These are phyloP conservation scores for Habroteleia sp. DNA, from an alignment of 2,888 invertebrate species.

Conservation along the genomic window DNA sequence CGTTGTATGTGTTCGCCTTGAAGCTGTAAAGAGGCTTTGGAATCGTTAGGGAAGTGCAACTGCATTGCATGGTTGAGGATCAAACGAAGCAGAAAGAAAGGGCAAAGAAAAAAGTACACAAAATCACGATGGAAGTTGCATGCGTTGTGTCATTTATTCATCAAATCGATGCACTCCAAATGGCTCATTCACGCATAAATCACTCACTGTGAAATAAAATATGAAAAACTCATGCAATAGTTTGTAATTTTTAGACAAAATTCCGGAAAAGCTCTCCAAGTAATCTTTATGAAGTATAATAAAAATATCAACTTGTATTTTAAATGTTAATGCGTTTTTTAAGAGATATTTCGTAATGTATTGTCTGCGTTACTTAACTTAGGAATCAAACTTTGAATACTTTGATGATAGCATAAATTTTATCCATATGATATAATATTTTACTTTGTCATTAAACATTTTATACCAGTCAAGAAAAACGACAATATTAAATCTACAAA, in stretches of 20 bases:
- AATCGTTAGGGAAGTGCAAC: constrained; percentile 55
- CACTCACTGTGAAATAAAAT: constrained; percentile 14
- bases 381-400: constrained; percentile 1
- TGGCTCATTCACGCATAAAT: constrained; percentile 18
- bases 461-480: constrained; percentile 3
- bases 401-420: constrained; percentile 8
- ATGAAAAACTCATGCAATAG: constrained; percentile 9
- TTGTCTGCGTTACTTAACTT: background rate
- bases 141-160: constrained; percentile 27
- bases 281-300: constrained; percentile 20
- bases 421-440: constrained; percentile 7
- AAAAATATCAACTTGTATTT: constrained; percentile 6
- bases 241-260: constrained; percentile 1
- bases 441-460: constrained; percentile 12
- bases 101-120: constrained; percentile 10
- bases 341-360: constrained; percentile 9
- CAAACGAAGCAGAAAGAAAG: constrained; percentile 32
- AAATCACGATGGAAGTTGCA: constrained; percentile 12
- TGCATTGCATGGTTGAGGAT: constrained; percentile 29
- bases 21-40: constrained; percentile 61
- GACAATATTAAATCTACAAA: constrained; percentile 8
- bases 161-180: constrained; percentile 25
- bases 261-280: background rate
- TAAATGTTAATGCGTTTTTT: constrained; percentile 4
- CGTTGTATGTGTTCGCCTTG: constrained; percentile 61